Evolutionary conservation across 2,888 invertebrate genomes (phyloP).

Genomic region (Drosophila barbarae): DNA sequence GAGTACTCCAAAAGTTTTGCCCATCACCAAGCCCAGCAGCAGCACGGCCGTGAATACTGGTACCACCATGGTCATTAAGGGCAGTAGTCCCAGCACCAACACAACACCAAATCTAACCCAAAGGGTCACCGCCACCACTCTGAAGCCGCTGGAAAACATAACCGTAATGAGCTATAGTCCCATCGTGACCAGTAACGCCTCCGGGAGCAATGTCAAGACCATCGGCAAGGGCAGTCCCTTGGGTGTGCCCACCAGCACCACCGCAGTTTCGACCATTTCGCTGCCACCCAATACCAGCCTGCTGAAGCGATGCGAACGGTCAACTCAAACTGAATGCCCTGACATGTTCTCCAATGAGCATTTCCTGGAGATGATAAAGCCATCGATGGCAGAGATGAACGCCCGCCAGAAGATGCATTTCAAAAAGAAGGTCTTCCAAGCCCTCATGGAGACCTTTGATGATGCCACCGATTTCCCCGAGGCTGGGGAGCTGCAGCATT

Average conservation of each 20-base stretch:
- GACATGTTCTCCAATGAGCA: slow-evolving; percentile 57
- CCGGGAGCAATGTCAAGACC: background rate
- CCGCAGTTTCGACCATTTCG: background rate
- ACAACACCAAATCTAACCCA: background rate
- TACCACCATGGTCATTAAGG: background rate
- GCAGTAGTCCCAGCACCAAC: background rate
- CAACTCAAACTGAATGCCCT: slow-evolving; percentile 32
- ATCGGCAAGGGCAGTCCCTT: background rate
- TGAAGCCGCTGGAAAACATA: slow-evolving; percentile 7
- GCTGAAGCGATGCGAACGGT: slow-evolving; percentile 39
- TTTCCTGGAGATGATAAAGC: slow-evolving; percentile 63
- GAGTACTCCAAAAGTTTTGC: background rate
- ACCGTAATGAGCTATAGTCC: slow-evolving; percentile 9
- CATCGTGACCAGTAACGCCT: background rate
- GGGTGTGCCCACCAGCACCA: background rate
- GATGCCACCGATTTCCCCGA: slow-evolving; percentile 66
- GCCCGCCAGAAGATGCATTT: slow-evolving; percentile 74
- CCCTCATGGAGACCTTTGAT: slow-evolving; percentile 74
- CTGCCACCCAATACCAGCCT: background rate
- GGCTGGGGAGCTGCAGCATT: slow-evolving; percentile 51
- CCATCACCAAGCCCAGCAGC: background rate
- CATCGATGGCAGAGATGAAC: slow-evolving; percentile 74
- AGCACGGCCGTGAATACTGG: background rate
- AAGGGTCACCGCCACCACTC: background rate
- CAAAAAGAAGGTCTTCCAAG: slow-evolving; percentile 69